Conservation (phyloP, 2,888 invertebrate species). For the Marronus borbonicus region DNA sequence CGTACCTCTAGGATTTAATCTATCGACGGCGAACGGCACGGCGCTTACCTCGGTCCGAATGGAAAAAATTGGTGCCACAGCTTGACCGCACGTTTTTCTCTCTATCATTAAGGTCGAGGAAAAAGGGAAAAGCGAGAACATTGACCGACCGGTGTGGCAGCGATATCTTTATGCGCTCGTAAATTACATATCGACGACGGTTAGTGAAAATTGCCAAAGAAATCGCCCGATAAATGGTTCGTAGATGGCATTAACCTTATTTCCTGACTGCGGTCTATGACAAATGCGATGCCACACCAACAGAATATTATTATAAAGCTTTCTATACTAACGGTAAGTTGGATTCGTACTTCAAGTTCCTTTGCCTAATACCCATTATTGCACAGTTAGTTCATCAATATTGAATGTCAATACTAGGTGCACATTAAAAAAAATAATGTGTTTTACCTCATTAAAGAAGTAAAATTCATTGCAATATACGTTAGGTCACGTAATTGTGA, state of each 20-base stretch:
- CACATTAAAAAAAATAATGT: too few relatives aligned
- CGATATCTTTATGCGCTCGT: constrained; percentile 53
- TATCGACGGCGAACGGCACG: background rate
- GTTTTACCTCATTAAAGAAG: too few relatives aligned
- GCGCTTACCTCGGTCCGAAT: background rate
- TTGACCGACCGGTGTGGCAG: constrained; percentile 8
- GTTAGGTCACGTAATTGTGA: too few relatives aligned
- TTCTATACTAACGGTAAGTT: background rate
- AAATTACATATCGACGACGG: constrained; percentile 55
- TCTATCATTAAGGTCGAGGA: constrained; percentile 17
- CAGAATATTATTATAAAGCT: background rate
- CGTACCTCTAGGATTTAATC: constrained; percentile 13
- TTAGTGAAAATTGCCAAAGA: constrained; percentile 54
- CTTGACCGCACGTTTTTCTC: constrained; percentile 16
- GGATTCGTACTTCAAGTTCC: background rate
- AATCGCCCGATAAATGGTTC: constrained; percentile 52
- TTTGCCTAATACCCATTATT: too few relatives aligned
- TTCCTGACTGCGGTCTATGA: constrained; percentile 70
- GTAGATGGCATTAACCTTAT: constrained; percentile 68
- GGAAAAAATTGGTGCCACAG: constrained; percentile 21
- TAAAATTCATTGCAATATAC: too few relatives aligned
- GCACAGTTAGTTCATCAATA: background rate
- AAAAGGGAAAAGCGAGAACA: background rate
- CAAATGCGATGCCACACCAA: constrained; percentile 41
- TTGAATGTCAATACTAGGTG: too few relatives aligned